Base-by-base conservation (phyloP, 2,797 vertebrate genomes). In the Macropodus opercularis region DNA sequence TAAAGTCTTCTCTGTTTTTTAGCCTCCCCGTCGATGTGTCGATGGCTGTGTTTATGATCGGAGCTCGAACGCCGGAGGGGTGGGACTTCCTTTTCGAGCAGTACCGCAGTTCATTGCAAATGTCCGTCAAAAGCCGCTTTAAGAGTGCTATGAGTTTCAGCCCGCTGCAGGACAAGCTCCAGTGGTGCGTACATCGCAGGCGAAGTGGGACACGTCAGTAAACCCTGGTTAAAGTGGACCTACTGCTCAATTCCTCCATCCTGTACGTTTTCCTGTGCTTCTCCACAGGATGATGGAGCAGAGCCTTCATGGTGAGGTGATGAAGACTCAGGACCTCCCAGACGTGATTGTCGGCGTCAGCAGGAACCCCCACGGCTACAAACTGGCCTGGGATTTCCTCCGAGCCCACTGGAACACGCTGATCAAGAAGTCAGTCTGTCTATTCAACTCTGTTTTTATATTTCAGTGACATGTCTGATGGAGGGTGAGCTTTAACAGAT, bases 241-340 rank as follows among this genome's bases (percentile, higher is more conserved):
- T 0, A 12, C 19, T 3, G 1, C 6, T 12, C 0, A 41, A 35
- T 22, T 22, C 12, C 12, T 0, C 15, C 6, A 8, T 11, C 10
- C 6, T 4, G 18, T 13, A 21, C 8, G 3, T 31, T 6, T n/a
- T 10, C 3, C 14, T 0, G 3, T 32, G 11, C 29, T n/a, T 49
- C 2, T 63, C n/a, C 52, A 7, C 68, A 97, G 96, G 95, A 86
- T 97, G 73, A 89, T 97, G 92, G 93, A 95, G 57, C 89, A 96
- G 90, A 93, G 93, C 77, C 89, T 98, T 61, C 69, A 34, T 2
- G 95, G 94, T 6, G 92, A 95, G 14, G 75, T 93, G 81, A 86
- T 97, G 88, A 96, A 95, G 90, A 94, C 92, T 27, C 95, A 96
- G 80, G 93, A 97, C 75, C 93, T 97, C 54, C 94, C 95, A 0